A percentile compares a stretch with the other conserved stretches of the same genome.
These are phyloP conservation scores for Columba guinea DNA, from an alignment of 2,797 vertebrate species.

Conservation along the genomic window DNA sequence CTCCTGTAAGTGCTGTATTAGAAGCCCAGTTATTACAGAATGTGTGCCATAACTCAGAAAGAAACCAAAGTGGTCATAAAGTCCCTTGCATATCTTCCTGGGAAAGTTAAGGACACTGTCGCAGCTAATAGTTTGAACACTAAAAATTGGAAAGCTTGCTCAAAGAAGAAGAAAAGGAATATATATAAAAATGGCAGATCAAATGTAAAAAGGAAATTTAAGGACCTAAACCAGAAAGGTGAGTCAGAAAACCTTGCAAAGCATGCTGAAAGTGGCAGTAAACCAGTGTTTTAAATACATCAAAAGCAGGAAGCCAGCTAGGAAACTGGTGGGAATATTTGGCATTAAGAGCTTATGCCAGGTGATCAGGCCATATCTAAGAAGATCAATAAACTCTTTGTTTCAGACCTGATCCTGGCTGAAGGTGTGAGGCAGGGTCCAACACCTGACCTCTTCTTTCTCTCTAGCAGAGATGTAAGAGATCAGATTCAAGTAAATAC, in stretches of 20 bases:
- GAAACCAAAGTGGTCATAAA: not conserved
- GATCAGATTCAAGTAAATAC: not conserved
- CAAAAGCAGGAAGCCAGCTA: not conserved
- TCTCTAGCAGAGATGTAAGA: not conserved
- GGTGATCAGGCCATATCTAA: not conserved
- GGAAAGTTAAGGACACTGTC: not conserved
- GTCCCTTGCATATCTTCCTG: not conserved
- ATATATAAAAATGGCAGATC: not conserved
- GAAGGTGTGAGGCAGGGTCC: not conserved
- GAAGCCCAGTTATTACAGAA: not conserved
- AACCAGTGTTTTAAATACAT: not conserved
- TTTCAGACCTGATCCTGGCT: not conserved
- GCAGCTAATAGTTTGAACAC: not conserved
- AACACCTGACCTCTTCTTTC: not conserved
- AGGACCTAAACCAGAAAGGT: not conserved
- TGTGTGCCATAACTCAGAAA: not conserved
- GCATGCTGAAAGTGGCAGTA: not conserved
- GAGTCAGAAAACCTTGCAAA: not conserved
- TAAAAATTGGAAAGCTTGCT: not conserved
- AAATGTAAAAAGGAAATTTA: not conserved
- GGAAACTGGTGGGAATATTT: not conserved
- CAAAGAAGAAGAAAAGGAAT: not conserved
- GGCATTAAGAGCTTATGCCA: not conserved
- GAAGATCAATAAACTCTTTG: not conserved
- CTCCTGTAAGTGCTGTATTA: not conserved